Base-by-base conservation (phyloP, 2,797 vertebrate species). In the Hafferia zeledoni region DNA sequence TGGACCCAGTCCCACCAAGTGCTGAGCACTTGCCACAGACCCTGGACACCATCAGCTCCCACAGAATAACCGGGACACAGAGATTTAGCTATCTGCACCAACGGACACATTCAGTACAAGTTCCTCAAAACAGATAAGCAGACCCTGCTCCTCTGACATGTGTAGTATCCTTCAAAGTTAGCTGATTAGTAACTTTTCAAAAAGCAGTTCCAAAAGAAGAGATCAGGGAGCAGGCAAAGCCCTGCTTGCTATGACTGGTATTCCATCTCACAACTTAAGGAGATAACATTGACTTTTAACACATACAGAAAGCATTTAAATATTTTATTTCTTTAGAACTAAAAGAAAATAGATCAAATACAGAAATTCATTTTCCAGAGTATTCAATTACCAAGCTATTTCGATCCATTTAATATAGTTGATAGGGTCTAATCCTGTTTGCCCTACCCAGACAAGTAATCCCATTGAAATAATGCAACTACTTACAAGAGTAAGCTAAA, bases 211-310 rank as follows among this genome's bases (percentile, higher is more conserved):
- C 24, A 65, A 78, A 70, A 24, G 33, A 75, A 31, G 19, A 76
- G 50, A 56, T 35, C 0, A 0, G 10, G 16, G 7, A 1, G 13
- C 39, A 63, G 11, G 3, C 5, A 83, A 90, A 90, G 44, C 7
- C 9, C 23, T 57, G 16, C 33, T 17, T 28, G 2, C 82, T 89
- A 43, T 20, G 31, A 44, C 31, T 50, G 6, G 7, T n/a, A 53
- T 39, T 78, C 16, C 16, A 17, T 49, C 50, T 43, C 8, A 50
- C n/a, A 17, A 20, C 28, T 72, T 63, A 72, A 59, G 35, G 41
- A 59, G 9, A 57, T 37, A 79, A 79, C 10, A 41, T 19, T 31
- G 6, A 5, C 52, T 93, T 91, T 94, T 24, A 70, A 82, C 12
- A 67, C 56, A 60, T 9, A 35, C 0, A 0, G 12, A 49, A 87